phyloP scores from a whole-genome alignment of 2,888 invertebrate genomes.

The Callyntrura guangdongensis region DNA sequence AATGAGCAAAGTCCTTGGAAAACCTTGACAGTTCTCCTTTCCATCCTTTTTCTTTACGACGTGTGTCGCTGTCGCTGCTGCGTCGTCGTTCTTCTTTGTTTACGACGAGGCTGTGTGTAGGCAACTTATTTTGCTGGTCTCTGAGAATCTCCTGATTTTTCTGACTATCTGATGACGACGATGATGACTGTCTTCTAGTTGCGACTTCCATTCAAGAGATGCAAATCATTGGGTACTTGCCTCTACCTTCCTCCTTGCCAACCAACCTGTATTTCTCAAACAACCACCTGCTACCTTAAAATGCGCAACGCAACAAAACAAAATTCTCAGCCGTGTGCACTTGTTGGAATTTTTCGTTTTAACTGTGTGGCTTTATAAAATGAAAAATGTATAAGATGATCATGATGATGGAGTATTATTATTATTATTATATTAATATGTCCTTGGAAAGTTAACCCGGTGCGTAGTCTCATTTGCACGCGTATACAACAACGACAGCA shows the following conservation, averaged over 20 bases:
- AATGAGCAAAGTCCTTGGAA: slow-evolving; percentile 45
- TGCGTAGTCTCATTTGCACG: neutral
- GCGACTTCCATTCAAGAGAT: neutral
- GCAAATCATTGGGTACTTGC: slow-evolving; percentile 50
- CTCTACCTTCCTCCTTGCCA: slow-evolving; percentile 10
- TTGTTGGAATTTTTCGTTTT: slow-evolving; percentile 26
- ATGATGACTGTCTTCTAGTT: neutral
- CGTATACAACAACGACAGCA: neutral
- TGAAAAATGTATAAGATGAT: neutral
- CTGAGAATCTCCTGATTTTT: neutral
- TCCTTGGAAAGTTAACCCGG: slow-evolving; percentile 47
- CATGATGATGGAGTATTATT: neutral
- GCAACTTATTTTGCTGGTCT: neutral
- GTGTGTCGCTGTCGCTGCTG: slow-evolving; percentile 7
- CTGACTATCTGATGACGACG: no score
- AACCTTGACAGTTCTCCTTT: slow-evolving; percentile 65
- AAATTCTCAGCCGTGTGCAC: slow-evolving; percentile 2
- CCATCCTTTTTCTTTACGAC: slow-evolving; percentile 49
- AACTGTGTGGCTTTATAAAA: neutral
- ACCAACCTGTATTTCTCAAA: neutral
- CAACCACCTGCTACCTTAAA: slow-evolving; percentile 29
- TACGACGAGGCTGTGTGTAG: slow-evolving; percentile 12
- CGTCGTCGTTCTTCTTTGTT: slow-evolving; percentile 44
- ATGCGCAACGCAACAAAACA: slow-evolving; percentile 3
- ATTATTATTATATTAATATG: neutral